Evolutionary conservation across 2,113 vertebrate genomes (phyloP), one percentile per base, ranked within the genome.

Genomic region (Poeciliopsis prolifica): DNA sequence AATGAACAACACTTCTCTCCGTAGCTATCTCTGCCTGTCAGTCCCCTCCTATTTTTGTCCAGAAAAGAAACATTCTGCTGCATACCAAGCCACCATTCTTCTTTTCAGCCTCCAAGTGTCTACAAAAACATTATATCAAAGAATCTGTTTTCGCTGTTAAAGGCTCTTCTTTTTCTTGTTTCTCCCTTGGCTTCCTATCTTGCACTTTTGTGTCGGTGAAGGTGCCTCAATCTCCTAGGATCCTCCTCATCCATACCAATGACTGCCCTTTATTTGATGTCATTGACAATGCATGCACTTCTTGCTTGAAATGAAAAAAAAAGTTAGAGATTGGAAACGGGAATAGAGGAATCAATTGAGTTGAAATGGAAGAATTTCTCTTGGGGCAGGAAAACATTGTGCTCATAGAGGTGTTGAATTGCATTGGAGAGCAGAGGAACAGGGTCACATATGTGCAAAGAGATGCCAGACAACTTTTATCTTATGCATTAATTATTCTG

Each of bases 211-310:
- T 89, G 77, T 73, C 3, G 35, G 74, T 68, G 82, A 84, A 91
- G 90, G 88, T 89, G 81, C 83, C 86, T 83, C 86, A 78, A 77
- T 93, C 87, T 90, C 87, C 1, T 24, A 61, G 76, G 91, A 81
- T 78, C 42, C 71, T 65, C 78, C 84, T 90, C 79, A 88, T 89
- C 91, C 90, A 92, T 90, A 91, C 90, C 84, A 91, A 91, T 88
- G 89, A 88, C 83, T 77, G 84, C 82, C 89, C 87, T 93, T 92
- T 92, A 91, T 92, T 91, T 89, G 86, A 91, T 89, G 87, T 88
- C 82, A 90, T 92, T 94, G 88, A 85, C 86, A 93, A 91, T 91
- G 81, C 88, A 90, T 88, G 78, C 77, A 64, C 72, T 82, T 86
- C 88, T 83, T 80, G 75, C 72, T 66, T 67, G 81, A 54, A 80